These are phyloP conservation scores for Hiodon tergisus DNA, from an alignment of 2,113 vertebrate genomes.

Conservation along the genomic window DNA sequence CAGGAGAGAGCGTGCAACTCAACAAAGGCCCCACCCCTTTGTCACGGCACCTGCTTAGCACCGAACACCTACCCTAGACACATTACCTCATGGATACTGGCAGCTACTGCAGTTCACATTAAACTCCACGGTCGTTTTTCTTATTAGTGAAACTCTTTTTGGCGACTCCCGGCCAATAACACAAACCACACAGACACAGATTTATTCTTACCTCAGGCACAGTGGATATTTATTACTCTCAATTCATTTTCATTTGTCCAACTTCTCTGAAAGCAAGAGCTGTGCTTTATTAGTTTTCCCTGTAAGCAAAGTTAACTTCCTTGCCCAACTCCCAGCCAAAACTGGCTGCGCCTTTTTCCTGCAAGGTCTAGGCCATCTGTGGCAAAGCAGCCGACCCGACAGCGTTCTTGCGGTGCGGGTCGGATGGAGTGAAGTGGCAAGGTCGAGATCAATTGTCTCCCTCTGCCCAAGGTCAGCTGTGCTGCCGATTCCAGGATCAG, in stretches of 20 bases:
- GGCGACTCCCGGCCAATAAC: neutral
- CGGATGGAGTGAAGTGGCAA: no score
- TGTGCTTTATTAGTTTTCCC: neutral
- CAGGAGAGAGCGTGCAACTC: neutral
- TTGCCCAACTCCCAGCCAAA: no score
- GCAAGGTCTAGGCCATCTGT: no score
- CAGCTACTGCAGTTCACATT: neutral
- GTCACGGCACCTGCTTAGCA: neutral
- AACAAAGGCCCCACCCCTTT: neutral
- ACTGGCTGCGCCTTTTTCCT: no score
- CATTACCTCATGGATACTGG: neutral
- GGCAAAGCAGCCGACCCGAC: no score
- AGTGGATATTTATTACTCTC: neutral
- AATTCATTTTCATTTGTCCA: neutral
- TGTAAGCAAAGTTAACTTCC: no score
- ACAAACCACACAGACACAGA: neutral
- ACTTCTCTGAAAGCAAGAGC: neutral
- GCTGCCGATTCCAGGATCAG: slow-evolving; percentile 13
- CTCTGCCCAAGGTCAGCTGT: slow-evolving; percentile 11
- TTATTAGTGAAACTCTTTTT: slow-evolving; percentile 7
- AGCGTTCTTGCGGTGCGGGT: no score
- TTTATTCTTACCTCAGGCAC: neutral
- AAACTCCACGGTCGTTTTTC: slow-evolving; percentile 10
- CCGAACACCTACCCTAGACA: neutral
- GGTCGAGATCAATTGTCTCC: neutral